A percentile compares a stretch with the other conserved stretches of the same genome.
phyloP scores from a whole-genome alignment of 2,797 vertebrate genomes.

The Hafferia zeledoni region DNA sequence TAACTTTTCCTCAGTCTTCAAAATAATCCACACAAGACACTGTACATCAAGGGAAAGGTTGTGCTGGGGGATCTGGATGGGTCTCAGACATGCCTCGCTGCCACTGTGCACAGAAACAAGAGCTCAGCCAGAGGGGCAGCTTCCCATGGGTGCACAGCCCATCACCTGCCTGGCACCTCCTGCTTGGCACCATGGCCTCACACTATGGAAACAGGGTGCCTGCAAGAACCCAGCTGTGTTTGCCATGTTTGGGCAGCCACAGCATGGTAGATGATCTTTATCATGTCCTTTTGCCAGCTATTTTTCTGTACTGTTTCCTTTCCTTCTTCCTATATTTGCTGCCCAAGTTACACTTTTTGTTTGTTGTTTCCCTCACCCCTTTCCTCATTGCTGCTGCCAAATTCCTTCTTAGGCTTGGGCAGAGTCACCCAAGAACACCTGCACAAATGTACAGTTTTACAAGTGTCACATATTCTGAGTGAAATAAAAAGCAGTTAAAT shows the following conservation, averaged over 20 bases:
- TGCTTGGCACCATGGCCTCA: not conserved
- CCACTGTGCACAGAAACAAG: not conserved
- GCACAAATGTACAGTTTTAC: not conserved
- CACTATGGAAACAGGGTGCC: fast-evolving
- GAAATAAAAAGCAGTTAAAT: not conserved
- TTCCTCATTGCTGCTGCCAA: not conserved
- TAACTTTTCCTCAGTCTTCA: slow-evolving; percentile 55
- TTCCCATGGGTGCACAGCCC: fast-evolving
- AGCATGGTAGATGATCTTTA: not conserved
- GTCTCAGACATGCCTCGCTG: not conserved
- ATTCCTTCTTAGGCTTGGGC: not conserved
- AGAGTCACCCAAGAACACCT: not conserved
- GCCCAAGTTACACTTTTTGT: not conserved
- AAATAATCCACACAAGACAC: not conserved
- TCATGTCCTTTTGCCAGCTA: not conserved
- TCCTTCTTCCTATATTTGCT: not conserved
- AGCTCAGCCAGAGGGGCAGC: not conserved
- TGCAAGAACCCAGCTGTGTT: not conserved
- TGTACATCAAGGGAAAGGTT: not conserved
- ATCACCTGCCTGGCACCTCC: fast-evolving
- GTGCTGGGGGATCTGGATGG: not conserved
- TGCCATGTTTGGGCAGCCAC: not conserved
- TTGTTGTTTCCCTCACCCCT: not conserved
- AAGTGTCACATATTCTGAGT: not conserved
- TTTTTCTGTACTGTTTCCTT: not conserved